A percentile compares a stretch with the other conserved stretches of the same genome.
Conservation (phyloP, 2,888 invertebrate genomes). For the Hemaris fuciformis region DNA sequence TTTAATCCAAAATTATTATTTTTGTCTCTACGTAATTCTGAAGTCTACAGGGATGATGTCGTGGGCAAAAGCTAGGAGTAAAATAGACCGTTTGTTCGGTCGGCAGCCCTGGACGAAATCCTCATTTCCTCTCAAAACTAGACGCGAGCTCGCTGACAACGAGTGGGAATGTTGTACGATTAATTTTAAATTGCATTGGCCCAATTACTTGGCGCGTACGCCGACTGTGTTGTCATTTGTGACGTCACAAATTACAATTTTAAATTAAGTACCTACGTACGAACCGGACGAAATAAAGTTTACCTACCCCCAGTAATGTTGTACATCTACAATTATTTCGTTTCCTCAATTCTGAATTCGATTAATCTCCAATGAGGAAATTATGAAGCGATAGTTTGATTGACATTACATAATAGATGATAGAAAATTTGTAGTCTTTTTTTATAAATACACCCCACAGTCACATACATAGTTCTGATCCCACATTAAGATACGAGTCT, state of each 20-base stretch:
- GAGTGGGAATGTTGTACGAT: slow-evolving; percentile 31
- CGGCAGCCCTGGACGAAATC: slow-evolving; percentile 6
- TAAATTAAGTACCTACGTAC: slow-evolving; percentile 2
- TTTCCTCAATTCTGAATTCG: background rate
- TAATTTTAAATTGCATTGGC: slow-evolving; percentile 42
- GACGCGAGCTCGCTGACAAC: slow-evolving; percentile 21
- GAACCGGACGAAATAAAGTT: background rate
- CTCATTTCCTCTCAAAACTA: slow-evolving; percentile 24
- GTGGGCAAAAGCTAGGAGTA: background rate
- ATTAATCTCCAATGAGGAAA: background rate
- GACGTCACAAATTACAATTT: background rate
- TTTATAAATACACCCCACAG: too few relatives aligned
- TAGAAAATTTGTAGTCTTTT: too few relatives aligned
- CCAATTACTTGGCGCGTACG: slow-evolving; percentile 26
- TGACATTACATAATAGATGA: too few relatives aligned
- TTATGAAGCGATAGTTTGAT: background rate
- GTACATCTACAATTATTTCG: background rate
- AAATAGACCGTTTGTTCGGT: background rate
- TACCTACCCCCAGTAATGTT: background rate
- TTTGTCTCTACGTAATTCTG: too few relatives aligned
- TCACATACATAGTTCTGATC: too few relatives aligned
- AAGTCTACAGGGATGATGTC: too few relatives aligned
- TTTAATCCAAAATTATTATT: too few relatives aligned
- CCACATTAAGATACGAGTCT: too few relatives aligned
- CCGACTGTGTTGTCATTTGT: background rate